Evolutionary conservation across 2,888 invertebrate genomes (phyloP).

Genomic region (Hirtodrosophila trivittata): DNA sequence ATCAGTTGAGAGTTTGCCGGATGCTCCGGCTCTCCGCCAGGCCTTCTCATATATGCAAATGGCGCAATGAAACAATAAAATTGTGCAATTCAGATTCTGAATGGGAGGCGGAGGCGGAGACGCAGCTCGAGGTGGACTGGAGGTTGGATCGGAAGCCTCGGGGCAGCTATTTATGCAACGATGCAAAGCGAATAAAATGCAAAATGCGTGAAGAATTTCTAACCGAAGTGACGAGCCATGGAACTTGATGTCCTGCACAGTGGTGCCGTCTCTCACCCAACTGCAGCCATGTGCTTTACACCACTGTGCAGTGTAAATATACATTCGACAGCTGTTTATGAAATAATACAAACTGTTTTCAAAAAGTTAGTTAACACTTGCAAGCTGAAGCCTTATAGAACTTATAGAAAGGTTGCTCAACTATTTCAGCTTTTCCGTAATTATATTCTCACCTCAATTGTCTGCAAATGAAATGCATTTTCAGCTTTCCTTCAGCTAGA

Average conservation of each 20-base stretch:
- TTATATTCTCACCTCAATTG: no score
- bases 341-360: no score
- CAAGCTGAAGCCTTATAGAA: no score
- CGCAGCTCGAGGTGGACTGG: background rate
- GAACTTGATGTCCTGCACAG: constrained; percentile 50
- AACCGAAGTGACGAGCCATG: constrained; percentile 62
- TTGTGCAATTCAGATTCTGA: constrained; percentile 30
- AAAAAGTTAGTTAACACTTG: no score
- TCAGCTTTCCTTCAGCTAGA: no score
- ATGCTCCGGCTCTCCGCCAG: background rate
- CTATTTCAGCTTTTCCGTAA: no score
- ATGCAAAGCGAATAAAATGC: constrained; percentile 65
- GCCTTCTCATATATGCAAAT: constrained; percentile 58
- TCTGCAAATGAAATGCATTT: no score
- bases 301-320: constrained; percentile 25
- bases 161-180: constrained; percentile 70
- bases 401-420: no score
- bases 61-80: constrained; percentile 63
- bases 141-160: constrained; percentile 7
- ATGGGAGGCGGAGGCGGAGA: constrained; percentile 2
- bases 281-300: background rate
- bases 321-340: constrained; percentile 16
- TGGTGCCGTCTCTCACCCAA: constrained; percentile 1
- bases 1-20: constrained; percentile 27
- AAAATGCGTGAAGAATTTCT: constrained; percentile 64